These are phyloP conservation scores for Zoanthus sansibaricus DNA, from an alignment of 92 coral and sea anemone genomes.

Conservation along the genomic window DNA sequence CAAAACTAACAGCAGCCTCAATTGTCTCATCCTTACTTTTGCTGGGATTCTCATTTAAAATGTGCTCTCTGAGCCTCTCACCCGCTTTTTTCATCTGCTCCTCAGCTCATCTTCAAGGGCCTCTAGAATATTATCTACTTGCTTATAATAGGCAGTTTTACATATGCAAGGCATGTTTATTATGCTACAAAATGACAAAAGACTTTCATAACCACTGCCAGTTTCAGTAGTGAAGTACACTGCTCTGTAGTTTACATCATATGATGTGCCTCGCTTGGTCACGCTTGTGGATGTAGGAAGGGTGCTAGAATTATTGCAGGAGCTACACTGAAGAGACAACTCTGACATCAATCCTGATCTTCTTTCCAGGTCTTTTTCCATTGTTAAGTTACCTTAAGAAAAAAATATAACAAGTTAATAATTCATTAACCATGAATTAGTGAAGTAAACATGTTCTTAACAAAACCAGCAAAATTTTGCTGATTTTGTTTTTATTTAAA, in stretches of 20 bases:
- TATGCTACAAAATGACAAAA: conserved; percentile 26
- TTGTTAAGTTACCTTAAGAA: conserved; percentile 4
- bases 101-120: conserved; percentile 57
- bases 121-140: conserved; percentile 39
- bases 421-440: not conserved
- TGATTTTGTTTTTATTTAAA: conserved; percentile 24
- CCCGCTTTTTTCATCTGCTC: conserved; percentile 56
- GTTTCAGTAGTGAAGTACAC: not conserved
- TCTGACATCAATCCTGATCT: conserved; percentile 49
- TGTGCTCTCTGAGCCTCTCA: conserved; percentile 32
- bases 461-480: conserved; percentile 38
- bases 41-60: conserved; percentile 23
- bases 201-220: conserved; percentile 64
- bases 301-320: not conserved
- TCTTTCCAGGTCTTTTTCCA: not conserved
- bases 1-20: conserved; percentile 25
- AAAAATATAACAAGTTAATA: conserved; percentile 15
- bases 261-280: conserved; percentile 14
- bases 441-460: conserved; percentile 8
- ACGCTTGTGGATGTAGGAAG: not conserved
- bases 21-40: conserved; percentile 9
- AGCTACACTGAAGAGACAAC: conserved; percentile 4
- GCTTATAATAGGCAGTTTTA: conserved; percentile 52
- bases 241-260: conserved; percentile 22
- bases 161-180: conserved; percentile 44